Evolutionary conservation across 2,113 vertebrate species (phyloP), one percentile per base, ranked within the genome.

Genomic region (Microcebus griseorufus): DNA sequence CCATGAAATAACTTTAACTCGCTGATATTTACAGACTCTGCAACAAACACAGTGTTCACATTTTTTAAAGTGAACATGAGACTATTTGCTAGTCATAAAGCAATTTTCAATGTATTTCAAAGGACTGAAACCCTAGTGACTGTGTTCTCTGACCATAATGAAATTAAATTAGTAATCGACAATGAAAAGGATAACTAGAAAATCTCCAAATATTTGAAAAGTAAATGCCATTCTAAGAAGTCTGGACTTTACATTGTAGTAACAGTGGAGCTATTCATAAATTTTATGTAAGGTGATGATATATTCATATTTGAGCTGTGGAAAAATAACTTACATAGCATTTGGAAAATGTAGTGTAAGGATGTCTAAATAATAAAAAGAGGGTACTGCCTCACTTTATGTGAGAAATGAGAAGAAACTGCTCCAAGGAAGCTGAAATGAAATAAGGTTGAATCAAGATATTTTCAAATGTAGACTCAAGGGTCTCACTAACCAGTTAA

Each of bases 191-290:
- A 5, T 55, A 79, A 91, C 18, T 55, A 85, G 27, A 92, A 83
- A 92, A 83, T 62, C 51, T 42, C 42, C 88, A 73, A 92, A 85
- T 78, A 85, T 79, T 76, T 67, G n/a, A 45, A 91, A 93, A 88
- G 34, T 51, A 69, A 86, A 87, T 67, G 58, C 12, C 58, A 88
- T 85, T 90, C 75, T 76, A 79, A 62, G 55, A 95, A 86, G 42
- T 55, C 29, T 73, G n/a, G 64, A 22, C 37, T 95, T 45, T 79
- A 88, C 12, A 42, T 62, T 67, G 5, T 12, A 65, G 23, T 48
- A 89, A 55, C 10, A 69, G 25, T 60, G n/a, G 48, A 89, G 16
- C 32, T 92, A 89, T 48, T 93, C 37, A 48, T 64, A 23, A n/a
- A 34, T 70, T 75, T 75, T 42, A 55, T 12, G 16, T 6, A 65